phyloP scores from a whole-genome alignment of 2,113 vertebrate species.

The Ascaphus truei region DNA sequence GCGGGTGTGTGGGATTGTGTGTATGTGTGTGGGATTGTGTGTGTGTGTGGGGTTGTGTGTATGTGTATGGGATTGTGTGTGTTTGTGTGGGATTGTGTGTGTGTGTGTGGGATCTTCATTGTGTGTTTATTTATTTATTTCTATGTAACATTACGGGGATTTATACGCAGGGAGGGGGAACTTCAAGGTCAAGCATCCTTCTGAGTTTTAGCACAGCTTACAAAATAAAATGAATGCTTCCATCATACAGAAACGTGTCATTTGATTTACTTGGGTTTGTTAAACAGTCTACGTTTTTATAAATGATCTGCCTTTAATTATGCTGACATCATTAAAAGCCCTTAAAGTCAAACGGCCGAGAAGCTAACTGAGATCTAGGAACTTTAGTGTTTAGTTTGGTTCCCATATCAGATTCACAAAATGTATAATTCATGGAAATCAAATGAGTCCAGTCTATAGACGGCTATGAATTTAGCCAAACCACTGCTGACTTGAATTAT shows the following conservation, averaged over 20 bases:
- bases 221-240: neutral
- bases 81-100: too few species aligned
- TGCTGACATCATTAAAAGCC: neutral
- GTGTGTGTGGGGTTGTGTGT: too few species aligned
- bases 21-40: too few species aligned
- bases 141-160: too few species aligned
- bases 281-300: neutral
- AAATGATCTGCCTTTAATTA: neutral
- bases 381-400: neutral
- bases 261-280: too few species aligned
- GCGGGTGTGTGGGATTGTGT: too few species aligned
- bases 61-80: too few species aligned
- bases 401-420: conserved; percentile 4
- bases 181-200: too few species aligned
- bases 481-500: conserved; percentile 2
- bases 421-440: conserved; percentile 18
- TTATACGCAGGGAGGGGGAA: too few species aligned
- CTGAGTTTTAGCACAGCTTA: neutral
- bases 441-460: neutral
- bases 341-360: neutral
- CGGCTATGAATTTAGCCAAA: neutral
- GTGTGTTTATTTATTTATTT: too few species aligned
- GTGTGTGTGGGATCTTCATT: too few species aligned
- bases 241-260: neutral
- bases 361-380: neutral